Conservation (phyloP, 2,888 invertebrate genomes). For the Unio pictorum region DNA sequence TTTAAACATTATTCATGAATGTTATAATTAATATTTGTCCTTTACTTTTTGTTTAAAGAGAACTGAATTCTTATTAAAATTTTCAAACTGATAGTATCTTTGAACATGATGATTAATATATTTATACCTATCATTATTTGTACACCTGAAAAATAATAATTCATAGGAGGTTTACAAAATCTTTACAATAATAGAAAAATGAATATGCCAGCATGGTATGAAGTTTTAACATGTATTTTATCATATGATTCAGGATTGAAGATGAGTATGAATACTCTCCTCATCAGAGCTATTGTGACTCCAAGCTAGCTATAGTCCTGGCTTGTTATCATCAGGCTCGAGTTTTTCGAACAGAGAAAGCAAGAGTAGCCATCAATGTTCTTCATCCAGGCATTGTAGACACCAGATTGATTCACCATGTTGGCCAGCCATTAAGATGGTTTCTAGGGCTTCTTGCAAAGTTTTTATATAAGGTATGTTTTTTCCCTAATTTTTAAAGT, state of each 20-base stretch:
- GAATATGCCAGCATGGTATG: conserved; percentile 2
- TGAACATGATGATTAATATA: no score
- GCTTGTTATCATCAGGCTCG: conserved; percentile 35
- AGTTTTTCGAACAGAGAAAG: conserved; percentile 23
- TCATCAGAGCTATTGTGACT: conserved; percentile 52
- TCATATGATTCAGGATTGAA: conserved; percentile 11
- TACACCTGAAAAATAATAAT: neutral
- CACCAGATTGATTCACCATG: conserved; percentile 38
- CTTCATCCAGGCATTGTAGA: conserved; percentile 57
- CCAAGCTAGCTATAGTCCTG: conserved; percentile 51
- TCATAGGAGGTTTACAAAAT: neutral
- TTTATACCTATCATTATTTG: no score
- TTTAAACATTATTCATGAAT: no score
- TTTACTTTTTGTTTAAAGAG: no score
- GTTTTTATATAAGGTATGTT: conserved; percentile 35
- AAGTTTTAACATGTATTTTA: neutral
- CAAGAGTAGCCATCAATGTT: conserved; percentile 44
- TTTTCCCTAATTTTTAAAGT: no score
- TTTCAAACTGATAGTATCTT: no score
- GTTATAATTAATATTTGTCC: no score
- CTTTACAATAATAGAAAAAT: neutral
- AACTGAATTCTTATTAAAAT: no score
- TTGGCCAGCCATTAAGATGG: conserved; percentile 30
- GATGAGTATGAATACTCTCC: conserved; percentile 46
- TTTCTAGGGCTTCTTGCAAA: conserved; percentile 25